These are phyloP conservation scores for Pemphigus obesinymphae DNA, from an alignment of 1,140 invertebrate genomes.

Conservation along the genomic window DNA sequence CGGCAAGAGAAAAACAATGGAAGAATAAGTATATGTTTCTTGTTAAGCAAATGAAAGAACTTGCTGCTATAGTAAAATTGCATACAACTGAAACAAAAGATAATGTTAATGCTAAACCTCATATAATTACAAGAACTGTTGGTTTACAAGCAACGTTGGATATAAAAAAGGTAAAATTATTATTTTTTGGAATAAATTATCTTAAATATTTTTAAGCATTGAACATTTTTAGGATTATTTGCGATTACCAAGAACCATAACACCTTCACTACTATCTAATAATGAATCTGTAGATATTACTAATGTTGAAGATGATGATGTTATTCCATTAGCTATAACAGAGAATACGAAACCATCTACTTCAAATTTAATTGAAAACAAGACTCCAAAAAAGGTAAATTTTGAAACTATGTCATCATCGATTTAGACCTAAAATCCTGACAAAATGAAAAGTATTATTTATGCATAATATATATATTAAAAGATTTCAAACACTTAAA, in stretches of 20 bases:
- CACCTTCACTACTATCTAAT: neutral
- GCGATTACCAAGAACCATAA: neutral
- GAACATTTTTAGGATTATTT: neutral
- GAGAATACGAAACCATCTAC: neutral
- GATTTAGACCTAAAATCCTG: no score
- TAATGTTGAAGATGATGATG: neutral
- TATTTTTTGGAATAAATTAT: neutral
- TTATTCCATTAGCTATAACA: neutral
- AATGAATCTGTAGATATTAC: neutral
- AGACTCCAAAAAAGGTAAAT: neutral
- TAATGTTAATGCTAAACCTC: neutral
- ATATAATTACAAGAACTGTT: neutral
- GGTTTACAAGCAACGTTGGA: conserved; percentile 2
- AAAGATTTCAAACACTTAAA: no score
- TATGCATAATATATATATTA: no score
- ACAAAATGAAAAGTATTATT: no score
- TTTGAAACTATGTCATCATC: no score
- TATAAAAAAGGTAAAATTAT: neutral
- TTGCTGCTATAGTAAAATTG: neutral
- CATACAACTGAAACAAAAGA: neutral
- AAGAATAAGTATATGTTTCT: neutral
- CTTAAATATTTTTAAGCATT: neutral
- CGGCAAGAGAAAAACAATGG: neutral
- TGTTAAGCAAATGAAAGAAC: neutral
- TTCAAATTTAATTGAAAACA: neutral